Evolutionary conservation across 2,113 vertebrate genomes (phyloP).

Genomic region (Tachycineta bicolor): DNA sequence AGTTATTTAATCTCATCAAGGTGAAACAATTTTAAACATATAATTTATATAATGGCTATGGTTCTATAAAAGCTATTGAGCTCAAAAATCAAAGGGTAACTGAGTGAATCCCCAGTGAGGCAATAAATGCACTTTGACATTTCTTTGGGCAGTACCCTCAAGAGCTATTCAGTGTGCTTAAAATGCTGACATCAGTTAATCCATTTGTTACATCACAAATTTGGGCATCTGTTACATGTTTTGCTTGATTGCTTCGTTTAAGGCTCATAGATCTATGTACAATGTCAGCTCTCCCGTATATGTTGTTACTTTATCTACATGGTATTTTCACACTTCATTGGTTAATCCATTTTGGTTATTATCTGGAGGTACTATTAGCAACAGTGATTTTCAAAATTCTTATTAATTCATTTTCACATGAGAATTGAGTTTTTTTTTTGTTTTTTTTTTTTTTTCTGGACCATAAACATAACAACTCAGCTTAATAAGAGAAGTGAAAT

Average conservation of each 20-base stretch:
- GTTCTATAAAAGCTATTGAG: background rate
- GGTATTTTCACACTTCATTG: background rate
- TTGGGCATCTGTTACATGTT: constrained; percentile 17
- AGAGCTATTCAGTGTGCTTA: background rate
- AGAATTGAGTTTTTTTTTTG: background rate
- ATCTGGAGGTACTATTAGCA: background rate
- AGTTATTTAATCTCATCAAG: constrained; percentile 3
- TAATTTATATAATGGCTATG: background rate
- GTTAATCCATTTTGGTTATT: background rate
- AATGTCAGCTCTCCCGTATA: background rate
- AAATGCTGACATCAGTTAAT: constrained; percentile 39
- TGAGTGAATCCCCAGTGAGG: constrained; percentile 9
- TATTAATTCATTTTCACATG: background rate
- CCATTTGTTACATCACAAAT: constrained; percentile 18
- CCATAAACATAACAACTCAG: background rate
- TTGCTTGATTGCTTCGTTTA: background rate
- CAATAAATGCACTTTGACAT: constrained; percentile 38
- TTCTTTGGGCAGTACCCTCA: background rate
- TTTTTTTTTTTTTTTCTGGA: background rate
- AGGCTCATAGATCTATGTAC: background rate
- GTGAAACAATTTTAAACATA: background rate
- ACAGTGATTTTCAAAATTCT: background rate
- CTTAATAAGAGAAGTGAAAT: background rate
- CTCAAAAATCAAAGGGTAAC: constrained; percentile 33
- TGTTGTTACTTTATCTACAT: background rate